Evolutionary conservation across 2,888 invertebrate species (phyloP), one percentile per base, ranked within the genome.

Genomic region (Lottia gigantea): DNA sequence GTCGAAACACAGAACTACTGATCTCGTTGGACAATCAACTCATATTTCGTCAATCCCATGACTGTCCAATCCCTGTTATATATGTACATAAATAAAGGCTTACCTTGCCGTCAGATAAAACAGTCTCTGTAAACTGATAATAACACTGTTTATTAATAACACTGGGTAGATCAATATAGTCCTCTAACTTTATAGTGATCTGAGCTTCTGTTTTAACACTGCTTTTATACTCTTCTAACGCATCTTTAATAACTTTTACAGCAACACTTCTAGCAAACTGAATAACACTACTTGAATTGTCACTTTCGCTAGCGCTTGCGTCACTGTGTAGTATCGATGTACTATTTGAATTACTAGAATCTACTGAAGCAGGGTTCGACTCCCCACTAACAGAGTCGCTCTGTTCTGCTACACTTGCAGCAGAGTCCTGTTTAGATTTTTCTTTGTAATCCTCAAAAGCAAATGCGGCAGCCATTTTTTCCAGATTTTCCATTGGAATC

Each of bases 81-180:
- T n/a, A 31, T 31, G 6, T 31, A 2, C 31, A 40, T 55, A 31
- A 26, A 65, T n/a, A 15, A 61, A 31, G 26, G 8, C 49, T 46
- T 73, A 84, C 85, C 82, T 84, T 85, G 67, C 85, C 85, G 80
- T 84, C 83, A 23, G 83, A 82, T 46, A 84, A 74, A 25, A 79
- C 80, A 0, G 83, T 72, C 61, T 79, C 73, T 23, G 82, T 74
- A 77, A 90, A 89, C 26, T 71, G 66, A 74, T 78, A 83, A 19
- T 46, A 72, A 66, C 64, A 65, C 26, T 75, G 73, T 66, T 75
- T 71, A 31, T 31, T 26, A 19, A 46, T 16, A 19, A 23, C 7
- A 71, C 49, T 31, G 19, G 25, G 25, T 12, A 62, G 15, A 25
- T 47, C 66, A 47, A 62, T 55, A 19, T 26, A 16, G 40, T 23